phyloP scores from a whole-genome alignment of 2,113 vertebrate genomes.

The Sigmodon hispidus region DNA sequence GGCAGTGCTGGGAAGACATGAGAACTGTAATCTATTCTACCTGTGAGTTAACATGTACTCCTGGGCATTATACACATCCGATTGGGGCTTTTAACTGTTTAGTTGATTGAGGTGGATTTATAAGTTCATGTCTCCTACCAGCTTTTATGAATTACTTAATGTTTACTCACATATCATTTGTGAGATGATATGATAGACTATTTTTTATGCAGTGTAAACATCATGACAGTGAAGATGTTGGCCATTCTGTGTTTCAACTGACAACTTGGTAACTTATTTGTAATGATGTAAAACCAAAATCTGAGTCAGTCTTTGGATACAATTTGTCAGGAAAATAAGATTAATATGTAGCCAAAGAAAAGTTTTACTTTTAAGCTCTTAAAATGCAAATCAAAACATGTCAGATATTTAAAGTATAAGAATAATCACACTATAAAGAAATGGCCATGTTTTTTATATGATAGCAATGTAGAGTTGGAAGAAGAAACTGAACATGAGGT shows the following conservation, averaged over 20 bases:
- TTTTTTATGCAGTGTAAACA: background rate
- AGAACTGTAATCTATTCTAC: accelerated
- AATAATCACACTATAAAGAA: background rate
- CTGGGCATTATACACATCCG: background rate
- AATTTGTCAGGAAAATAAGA: background rate
- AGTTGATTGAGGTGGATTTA: background rate
- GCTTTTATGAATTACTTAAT: background rate
- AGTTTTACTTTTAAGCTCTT: background rate
- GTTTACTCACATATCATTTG: background rate
- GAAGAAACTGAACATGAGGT: background rate
- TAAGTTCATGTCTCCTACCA: background rate
- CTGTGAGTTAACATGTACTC: background rate
- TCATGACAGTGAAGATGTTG: background rate
- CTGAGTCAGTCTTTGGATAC: background rate
- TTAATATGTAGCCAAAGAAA: background rate
- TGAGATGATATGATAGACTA: background rate
- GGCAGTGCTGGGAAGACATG: background rate
- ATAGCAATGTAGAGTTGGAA: background rate
- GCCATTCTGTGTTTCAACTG: background rate
- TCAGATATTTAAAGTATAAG: background rate
- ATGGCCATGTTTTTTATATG: background rate
- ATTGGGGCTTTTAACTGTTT: no score
- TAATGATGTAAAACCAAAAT: background rate
- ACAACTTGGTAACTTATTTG: background rate
- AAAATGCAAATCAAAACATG: background rate